These are phyloP conservation scores for Oncorhynchus tshawytscha DNA, from an alignment of 2,113 vertebrate genomes.

Conservation along the genomic window DNA sequence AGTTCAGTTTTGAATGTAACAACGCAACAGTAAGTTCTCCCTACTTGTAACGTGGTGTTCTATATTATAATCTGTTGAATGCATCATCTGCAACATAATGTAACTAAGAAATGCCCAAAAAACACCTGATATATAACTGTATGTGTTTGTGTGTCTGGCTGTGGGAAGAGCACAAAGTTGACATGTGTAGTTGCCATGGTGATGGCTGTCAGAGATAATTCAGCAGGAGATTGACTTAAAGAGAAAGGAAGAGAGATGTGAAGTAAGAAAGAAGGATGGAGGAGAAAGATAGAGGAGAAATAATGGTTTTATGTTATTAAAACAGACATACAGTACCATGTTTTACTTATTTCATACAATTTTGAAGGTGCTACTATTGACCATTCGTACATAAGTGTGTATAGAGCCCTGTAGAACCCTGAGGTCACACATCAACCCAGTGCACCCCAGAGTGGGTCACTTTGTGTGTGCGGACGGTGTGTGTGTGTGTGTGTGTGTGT, in stretches of 20 bases:
- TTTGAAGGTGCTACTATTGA: too few species aligned
- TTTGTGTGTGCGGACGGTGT: too few species aligned
- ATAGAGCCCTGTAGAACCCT: too few species aligned
- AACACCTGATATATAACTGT: background rate
- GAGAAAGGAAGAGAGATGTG: too few species aligned
- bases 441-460: too few species aligned
- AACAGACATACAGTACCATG: too few species aligned
- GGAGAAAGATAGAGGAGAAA: background rate
- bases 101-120: background rate
- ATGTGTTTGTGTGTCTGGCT: constrained; percentile 12
- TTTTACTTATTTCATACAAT: too few species aligned
- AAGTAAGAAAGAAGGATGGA: too few species aligned
- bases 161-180: background rate
- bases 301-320: background rate
- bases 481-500: background rate
- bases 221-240: constrained; percentile 3
- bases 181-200: background rate
- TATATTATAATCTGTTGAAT: background rate
- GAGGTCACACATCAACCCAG: too few species aligned
- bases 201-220: constrained; percentile 3
- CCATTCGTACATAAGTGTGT: too few species aligned
- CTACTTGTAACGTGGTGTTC: background rate
- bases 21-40: background rate
- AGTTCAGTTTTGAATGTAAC: background rate
- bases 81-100: background rate